These are phyloP conservation scores for Glyphotaelius pellucidus DNA, from an alignment of 2,888 invertebrate genomes.

Conservation along the genomic window DNA sequence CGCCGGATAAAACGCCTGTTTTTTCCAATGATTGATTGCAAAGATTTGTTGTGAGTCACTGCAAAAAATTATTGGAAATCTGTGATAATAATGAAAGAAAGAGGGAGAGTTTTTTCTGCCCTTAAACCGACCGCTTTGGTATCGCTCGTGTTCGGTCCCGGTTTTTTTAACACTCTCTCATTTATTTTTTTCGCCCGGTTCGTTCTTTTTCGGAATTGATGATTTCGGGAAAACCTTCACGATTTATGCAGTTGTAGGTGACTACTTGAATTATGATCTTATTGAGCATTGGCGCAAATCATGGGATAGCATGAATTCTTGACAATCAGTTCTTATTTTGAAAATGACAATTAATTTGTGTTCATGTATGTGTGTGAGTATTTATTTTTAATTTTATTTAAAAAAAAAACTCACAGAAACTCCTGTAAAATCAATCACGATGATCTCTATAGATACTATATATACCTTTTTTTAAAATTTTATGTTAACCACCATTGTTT, in stretches of 20 bases:
- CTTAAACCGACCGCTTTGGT: neutral
- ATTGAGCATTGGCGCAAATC: no score
- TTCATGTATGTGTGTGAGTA: no score
- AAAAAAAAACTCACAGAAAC: no score
- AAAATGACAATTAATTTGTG: no score
- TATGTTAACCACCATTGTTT: no score
- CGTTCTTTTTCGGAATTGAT: neutral
- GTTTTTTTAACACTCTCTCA: neutral
- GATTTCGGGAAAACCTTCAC: neutral
- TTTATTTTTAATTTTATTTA: no score
- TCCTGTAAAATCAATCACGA: no score
- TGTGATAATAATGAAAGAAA: slow-evolving; percentile 2
- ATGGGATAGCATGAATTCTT: no score
- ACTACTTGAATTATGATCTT: neutral
- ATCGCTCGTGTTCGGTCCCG: neutral
- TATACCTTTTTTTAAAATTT: no score
- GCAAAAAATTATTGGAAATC: slow-evolving; percentile 13
- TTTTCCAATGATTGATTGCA: slow-evolving; percentile 17
- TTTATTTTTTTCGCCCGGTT: neutral
- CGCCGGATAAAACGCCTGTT: neutral
- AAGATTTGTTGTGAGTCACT: slow-evolving; percentile 10
- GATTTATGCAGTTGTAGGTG: neutral
- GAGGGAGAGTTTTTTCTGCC: neutral
- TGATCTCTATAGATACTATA: no score
- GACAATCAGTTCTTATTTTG: no score